Evolutionary conservation across 2,113 vertebrate genomes (phyloP).

Genomic region (Gambusia holbrooki): DNA sequence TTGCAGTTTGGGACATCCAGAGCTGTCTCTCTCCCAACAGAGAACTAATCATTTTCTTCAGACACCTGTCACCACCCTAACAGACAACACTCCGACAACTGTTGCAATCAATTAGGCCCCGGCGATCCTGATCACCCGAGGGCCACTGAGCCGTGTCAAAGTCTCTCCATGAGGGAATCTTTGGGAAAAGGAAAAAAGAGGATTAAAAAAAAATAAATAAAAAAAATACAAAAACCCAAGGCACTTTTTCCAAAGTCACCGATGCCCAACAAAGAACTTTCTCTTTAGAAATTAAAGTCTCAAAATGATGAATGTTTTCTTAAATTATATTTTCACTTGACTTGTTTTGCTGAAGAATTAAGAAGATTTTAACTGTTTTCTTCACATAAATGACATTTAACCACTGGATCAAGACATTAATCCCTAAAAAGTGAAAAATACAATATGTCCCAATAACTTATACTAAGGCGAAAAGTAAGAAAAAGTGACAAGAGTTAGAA

Average conservation of each 20-base stretch:
- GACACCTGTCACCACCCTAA: conserved; percentile 71
- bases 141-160: conserved; percentile 28
- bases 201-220: no score
- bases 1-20: conserved; percentile 80
- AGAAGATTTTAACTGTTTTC: no score
- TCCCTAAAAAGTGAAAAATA: not conserved
- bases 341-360: not conserved
- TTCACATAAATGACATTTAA: not conserved
- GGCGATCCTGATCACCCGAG: conserved; percentile 47
- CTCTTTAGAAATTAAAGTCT: not conserved
- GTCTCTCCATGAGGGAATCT: conserved; percentile 12
- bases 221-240: no score
- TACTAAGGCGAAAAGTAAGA: not conserved
- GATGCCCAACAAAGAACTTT: not conserved
- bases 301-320: not conserved
- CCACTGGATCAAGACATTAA: not conserved
- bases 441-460: not conserved
- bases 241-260: not conserved
- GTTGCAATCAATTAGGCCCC: conserved; percentile 75
- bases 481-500: no score
- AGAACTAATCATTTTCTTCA: conserved; percentile 79
- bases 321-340: not conserved
- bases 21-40: conserved; percentile 71
- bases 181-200: not conserved
- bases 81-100: conserved; percentile 79